Evolutionary conservation across 2,113 vertebrate genomes (phyloP).

Genomic region (Tyto alba): DNA sequence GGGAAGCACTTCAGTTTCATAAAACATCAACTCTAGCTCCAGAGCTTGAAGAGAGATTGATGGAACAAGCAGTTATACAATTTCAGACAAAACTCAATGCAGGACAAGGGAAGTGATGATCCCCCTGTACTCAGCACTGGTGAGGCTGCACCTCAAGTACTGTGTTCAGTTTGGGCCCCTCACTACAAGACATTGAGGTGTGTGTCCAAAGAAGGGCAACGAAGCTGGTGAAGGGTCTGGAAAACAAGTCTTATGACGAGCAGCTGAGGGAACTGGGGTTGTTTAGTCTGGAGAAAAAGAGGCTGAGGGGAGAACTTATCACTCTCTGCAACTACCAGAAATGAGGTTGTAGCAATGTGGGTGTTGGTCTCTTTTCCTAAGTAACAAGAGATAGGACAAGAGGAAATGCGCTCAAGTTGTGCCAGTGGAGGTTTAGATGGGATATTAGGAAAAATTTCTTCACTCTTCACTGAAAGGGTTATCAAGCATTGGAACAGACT

Average conservation of each 20-base stretch:
- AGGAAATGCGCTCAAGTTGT: neutral
- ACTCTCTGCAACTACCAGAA: neutral
- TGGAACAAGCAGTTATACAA: neutral
- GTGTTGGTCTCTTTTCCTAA: fast-evolving
- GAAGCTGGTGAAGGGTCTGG: neutral
- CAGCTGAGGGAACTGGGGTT: neutral
- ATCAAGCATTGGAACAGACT: neutral
- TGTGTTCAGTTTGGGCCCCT: neutral
- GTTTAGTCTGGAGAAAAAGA: neutral
- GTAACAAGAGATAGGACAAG: neutral
- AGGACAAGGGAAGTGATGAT: neutral
- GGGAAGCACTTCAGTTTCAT: neutral
- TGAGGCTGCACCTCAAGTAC: neutral
- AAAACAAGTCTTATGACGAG: neutral
- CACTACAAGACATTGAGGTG: neutral
- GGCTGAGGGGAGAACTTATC: fast-evolving
- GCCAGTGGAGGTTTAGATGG: neutral
- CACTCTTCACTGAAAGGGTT: neutral
- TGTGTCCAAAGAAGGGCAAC: neutral
- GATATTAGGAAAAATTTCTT: neutral
- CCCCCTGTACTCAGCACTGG: neutral
- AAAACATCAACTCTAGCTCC: neutral
- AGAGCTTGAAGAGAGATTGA: neutral
- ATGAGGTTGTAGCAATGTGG: neutral
- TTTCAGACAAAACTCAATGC: neutral